Evolutionary conservation across 2,888 invertebrate species (phyloP), one percentile per base, ranked within the genome.

Genomic region (Microctonus aethiopoides): DNA sequence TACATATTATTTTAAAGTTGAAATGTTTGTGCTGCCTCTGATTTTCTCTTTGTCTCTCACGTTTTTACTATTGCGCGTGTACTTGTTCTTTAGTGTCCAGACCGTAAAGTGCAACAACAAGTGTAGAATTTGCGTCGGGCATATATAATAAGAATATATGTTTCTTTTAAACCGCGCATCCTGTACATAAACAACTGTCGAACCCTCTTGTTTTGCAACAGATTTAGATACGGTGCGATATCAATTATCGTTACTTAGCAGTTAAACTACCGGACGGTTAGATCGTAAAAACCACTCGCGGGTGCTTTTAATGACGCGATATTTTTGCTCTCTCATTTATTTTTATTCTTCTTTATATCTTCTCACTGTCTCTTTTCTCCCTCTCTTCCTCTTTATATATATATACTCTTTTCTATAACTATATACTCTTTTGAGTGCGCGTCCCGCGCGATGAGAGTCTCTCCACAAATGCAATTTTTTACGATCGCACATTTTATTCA

Each of bases 161-260:
- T 36, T 61, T 36, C 39, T 26, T 41, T 34, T 34, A 41, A 34
- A 32, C 63, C 51, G 29, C 41, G 29, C 41, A 65, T 65, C 54
- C 64, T 66, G 57, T 56, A 57, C 41, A 66, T 66, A 57, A 54
- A 57, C 26, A 65, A 56, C 16, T 56, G 57, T 41, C n/a, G 51
- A 46, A 29, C 64, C 64, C 65, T 60, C 67, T 56, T 70, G 41
- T 66, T 56, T 54, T 66, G 72, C 75, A 76, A 75, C 73, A 72
- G 72, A 75, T 71, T 72, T 72, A 76, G 72, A 74, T 73, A 76
- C 72, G 73, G 72, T 70, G 72, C 76, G 73, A 79, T 79, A 79
- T 79, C 79, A 79, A 79, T 79, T 79, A 79, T 77, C 76, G 78
- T 78, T 78, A 77, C 76, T 77, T 77, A 78, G 77, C 76, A 75